Conservation (phyloP, 2,797 vertebrate genomes). For the Hyperoplus lanceolatus region DNA sequence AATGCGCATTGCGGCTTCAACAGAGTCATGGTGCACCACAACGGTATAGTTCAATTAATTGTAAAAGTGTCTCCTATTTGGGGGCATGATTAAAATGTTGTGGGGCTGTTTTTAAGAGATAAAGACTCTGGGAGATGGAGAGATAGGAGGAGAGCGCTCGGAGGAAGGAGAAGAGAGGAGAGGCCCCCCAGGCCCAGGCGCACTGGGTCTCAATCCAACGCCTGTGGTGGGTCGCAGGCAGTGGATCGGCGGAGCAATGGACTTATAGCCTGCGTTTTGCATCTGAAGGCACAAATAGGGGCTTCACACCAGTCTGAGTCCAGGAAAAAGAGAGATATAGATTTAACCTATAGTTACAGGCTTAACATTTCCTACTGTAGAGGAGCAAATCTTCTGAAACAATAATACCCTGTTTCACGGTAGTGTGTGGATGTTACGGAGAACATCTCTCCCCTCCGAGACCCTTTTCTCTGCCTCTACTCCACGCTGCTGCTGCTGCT, state of each 20-base stretch:
- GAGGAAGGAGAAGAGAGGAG: slow-evolving; percentile 63
- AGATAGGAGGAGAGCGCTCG: slow-evolving; percentile 66
- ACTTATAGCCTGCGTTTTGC: slow-evolving; percentile 42
- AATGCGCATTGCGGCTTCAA: slow-evolving; percentile 71
- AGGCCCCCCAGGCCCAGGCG: slow-evolving; percentile 47
- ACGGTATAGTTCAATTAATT: slow-evolving; percentile 79
- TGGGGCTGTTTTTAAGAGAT: slow-evolving; percentile 79
- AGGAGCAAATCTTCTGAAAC: slow-evolving; percentile 62
- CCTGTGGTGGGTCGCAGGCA: slow-evolving; percentile 57
- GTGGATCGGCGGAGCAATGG: slow-evolving; percentile 42
- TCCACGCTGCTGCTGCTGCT: too few species aligned
- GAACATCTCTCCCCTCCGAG: slow-evolving; percentile 62
- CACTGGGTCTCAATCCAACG: slow-evolving; percentile 70
- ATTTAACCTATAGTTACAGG: slow-evolving; percentile 60
- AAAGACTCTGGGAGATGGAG: slow-evolving; percentile 79
- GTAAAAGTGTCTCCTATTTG: slow-evolving; percentile 83
- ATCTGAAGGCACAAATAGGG: too few species aligned
- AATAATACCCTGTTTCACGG: slow-evolving; percentile 44
- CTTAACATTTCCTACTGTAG: slow-evolving; percentile 46
- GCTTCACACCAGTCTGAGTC: slow-evolving; percentile 4
- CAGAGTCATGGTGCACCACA: slow-evolving; percentile 63
- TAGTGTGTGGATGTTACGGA: slow-evolving; percentile 44
- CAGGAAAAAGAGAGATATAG: slow-evolving; percentile 40
- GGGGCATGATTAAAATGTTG: slow-evolving; percentile 85
- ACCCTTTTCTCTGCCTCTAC: slow-evolving; percentile 50